These are phyloP conservation scores for Trissonchulus latispiculum DNA, from an alignment of 2,888 invertebrate genomes.

Conservation along the genomic window DNA sequence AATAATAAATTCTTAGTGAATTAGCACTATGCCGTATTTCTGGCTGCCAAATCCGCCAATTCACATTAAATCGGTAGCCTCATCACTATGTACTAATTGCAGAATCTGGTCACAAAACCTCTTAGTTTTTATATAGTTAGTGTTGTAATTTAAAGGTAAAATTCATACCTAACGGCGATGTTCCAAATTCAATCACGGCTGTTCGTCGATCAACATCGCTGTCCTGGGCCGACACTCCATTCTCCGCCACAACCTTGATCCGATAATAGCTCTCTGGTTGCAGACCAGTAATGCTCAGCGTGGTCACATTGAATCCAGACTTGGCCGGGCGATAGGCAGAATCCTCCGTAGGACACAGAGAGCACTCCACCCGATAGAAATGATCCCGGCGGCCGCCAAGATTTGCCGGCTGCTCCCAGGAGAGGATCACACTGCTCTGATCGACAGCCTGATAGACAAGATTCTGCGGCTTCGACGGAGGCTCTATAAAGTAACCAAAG, in stretches of 20 bases:
- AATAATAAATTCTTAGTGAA: too few relatives aligned
- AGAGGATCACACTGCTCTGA: slow-evolving; percentile 29
- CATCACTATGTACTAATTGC: too few relatives aligned
- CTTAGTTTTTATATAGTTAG: too few relatives aligned
- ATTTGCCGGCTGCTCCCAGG: slow-evolving; percentile 33
- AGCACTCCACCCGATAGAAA: slow-evolving; percentile 34
- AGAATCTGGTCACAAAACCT: too few relatives aligned
- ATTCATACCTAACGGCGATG: neutral
- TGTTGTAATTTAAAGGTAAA: too few relatives aligned
- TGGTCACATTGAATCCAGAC: slow-evolving; percentile 55
- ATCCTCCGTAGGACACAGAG: slow-evolving; percentile 24
- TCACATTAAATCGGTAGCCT: too few relatives aligned
- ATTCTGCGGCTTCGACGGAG: slow-evolving; percentile 31
- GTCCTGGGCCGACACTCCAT: slow-evolving; percentile 28
- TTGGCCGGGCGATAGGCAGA: slow-evolving; percentile 22
- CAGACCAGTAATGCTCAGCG: slow-evolving; percentile 77
- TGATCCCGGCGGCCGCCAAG: slow-evolving; percentile 31
- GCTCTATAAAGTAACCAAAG: slow-evolving; percentile 26
- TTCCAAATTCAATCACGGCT: neutral
- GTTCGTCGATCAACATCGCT: neutral
- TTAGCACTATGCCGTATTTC: too few relatives aligned
- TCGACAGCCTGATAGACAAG: slow-evolving; percentile 26
- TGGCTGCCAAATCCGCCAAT: too few relatives aligned
- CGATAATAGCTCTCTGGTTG: slow-evolving; percentile 77
- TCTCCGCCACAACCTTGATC: slow-evolving; percentile 32